Evolutionary conservation across 2,113 vertebrate species (phyloP), one percentile per base, ranked within the genome.

Genomic region (Crotophaga sulcirostris): DNA sequence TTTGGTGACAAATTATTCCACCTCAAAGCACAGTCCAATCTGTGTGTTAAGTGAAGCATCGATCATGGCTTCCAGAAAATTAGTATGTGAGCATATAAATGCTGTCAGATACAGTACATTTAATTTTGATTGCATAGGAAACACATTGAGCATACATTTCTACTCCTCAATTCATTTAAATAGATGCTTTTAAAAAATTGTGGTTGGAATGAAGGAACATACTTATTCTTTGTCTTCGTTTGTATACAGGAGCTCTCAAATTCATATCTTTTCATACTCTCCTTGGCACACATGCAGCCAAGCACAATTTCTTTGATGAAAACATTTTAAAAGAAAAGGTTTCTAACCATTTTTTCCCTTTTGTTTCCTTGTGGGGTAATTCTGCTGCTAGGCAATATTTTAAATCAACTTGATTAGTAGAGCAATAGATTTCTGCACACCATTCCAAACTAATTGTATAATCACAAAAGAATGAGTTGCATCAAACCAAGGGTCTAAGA

Each of bases 321-420:
- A 49, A 3, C 17, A 16, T 67, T 92, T 76, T 24, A 60, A 93
- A 88, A 38, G 8, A 60, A 52, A 44, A 69, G 33, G 9, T 18
- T 89, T 52, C n/a, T 77, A 77, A 28, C 23, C 12, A 58, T 64
- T 73, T 20, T 5, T 1, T 1, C 16, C 5, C 23, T 5, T 23
- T 72, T 75, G 3, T 86, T 92, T 78, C 28, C 31, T 69, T 68
- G 60, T 45, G 77, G 47, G n/a, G 18, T 64, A 84, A 67, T 93
- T 96, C 36, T 84, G 40, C 58, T 88, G 49, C 26, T 79, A 90
- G 31, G 11, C 14, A 76, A 72, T 82, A 76, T 23, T 88, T 97
- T 84, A 91, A 56, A 95, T 91, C 64, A 89, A 14, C 36, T 90
- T 84, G 45, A 76, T 90, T 62, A 94, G 38, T 29, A 84, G 88